Conservation (phyloP, 2,797 vertebrate species). For the Neostethus bicornis region DNA sequence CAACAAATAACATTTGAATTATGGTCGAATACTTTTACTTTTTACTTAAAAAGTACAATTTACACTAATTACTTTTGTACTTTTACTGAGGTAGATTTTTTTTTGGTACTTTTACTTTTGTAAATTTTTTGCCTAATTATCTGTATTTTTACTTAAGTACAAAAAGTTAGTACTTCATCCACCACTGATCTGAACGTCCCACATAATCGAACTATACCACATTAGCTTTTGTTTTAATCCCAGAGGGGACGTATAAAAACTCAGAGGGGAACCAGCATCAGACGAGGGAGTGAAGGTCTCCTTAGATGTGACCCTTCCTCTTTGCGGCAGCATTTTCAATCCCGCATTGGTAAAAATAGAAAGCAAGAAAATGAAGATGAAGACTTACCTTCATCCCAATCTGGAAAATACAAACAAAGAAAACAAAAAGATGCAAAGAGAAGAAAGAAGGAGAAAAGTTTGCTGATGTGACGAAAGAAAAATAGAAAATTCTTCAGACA, state of each 20-base stretch:
- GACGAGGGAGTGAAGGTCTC: constrained; percentile 1
- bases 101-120: too few species aligned
- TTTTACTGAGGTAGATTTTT: too few species aligned
- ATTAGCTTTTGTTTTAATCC: constrained; percentile 19
- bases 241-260: constrained; percentile 6
- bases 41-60: too few species aligned
- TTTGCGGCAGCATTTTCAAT: neutral
- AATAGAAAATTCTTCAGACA: constrained; percentile 3
- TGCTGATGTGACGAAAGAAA: constrained; percentile 18
- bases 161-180: too few species aligned
- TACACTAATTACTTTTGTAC: too few species aligned
- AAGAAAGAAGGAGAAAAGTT: constrained; percentile 46
- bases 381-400: constrained; percentile 93
- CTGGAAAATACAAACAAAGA: constrained; percentile 80
- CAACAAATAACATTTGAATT: too few species aligned
- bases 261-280: constrained; percentile 12
- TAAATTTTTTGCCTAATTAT: too few species aligned
- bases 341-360: constrained; percentile 8
- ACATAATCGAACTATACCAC: too few species aligned
- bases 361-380: constrained; percentile 32
- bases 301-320: constrained; percentile 21
- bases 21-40: too few species aligned
- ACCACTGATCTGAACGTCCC: too few species aligned
- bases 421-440: constrained; percentile 49
- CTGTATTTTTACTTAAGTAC: too few species aligned